A percentile compares a stretch with the other conserved stretches of the same genome.
phyloP scores from a whole-genome alignment of 1,140 invertebrate genomes.

The Gryon sp. region DNA sequence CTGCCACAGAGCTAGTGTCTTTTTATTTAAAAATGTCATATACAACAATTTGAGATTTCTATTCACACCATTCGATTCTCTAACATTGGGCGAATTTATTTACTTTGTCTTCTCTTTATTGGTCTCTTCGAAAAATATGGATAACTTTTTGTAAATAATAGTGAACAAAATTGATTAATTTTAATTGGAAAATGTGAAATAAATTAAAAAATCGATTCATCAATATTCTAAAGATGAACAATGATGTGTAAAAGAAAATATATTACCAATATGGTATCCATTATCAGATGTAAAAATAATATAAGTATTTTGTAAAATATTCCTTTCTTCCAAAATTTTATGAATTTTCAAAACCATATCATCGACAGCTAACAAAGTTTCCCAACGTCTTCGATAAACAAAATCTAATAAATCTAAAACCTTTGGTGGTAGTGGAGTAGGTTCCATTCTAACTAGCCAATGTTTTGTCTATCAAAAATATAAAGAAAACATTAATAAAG shows the following conservation, averaged over 20 bases:
- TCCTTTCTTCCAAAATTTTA: constrained; percentile 78
- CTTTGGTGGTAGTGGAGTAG: constrained; percentile 81
- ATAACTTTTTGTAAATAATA: not conserved
- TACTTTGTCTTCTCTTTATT: too few species aligned
- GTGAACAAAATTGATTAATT: not conserved
- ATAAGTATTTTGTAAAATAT: constrained; percentile 86
- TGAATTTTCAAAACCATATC: constrained; percentile 87
- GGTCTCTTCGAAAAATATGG: too few species aligned
- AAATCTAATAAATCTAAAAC: constrained; percentile 83
- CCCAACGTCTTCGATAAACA: constrained; percentile 86
- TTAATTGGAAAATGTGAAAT: not conserved
- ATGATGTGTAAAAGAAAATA: not conserved
- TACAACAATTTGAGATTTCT: too few species aligned
- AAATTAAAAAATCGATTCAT: too few species aligned
- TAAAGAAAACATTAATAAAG: too few species aligned
- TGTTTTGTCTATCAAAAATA: constrained; percentile 87
- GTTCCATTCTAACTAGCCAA: constrained; percentile 87
- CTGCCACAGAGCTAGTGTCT: too few species aligned
- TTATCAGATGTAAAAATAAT: constrained; percentile 93
- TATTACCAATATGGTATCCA: constrained; percentile 91
- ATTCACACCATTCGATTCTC: too few species aligned
- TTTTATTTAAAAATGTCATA: too few species aligned
- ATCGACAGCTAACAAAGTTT: constrained; percentile 91
- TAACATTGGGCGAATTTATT: too few species aligned
- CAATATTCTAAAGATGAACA: too few species aligned